A percentile compares a stretch with the other conserved stretches of the same genome.
These are phyloP conservation scores for Lepus townsendii DNA, from an alignment of 2,797 vertebrate genomes.

Conservation along the genomic window DNA sequence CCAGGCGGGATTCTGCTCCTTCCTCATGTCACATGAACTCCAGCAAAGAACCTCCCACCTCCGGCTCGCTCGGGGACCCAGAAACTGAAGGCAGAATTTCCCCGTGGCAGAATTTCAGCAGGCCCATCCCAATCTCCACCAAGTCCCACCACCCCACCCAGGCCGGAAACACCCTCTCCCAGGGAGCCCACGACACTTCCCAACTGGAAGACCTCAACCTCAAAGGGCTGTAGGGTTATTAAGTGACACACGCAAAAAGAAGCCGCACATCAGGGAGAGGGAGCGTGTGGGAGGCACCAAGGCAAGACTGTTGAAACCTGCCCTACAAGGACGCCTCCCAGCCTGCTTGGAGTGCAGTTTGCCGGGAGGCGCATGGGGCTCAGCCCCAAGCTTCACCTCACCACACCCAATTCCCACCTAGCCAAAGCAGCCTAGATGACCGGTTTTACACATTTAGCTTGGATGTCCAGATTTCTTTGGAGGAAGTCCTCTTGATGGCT, in stretches of 20 bases:
- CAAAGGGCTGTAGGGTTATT: neutral
- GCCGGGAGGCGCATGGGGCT: neutral
- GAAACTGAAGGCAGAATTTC: neutral
- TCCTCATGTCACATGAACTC: neutral
- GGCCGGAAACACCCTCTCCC: neutral
- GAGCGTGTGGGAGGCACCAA: neutral
- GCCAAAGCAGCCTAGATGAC: neutral
- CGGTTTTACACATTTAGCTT: neutral
- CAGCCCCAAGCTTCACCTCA: neutral
- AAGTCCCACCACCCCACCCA: too few species aligned
- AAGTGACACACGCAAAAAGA: neutral
- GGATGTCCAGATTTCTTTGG: neutral
- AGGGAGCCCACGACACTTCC: neutral
- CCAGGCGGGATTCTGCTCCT: neutral
- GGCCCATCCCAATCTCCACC: too few species aligned
- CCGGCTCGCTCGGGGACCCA: neutral
- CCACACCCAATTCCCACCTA: neutral
- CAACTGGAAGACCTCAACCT: neutral
- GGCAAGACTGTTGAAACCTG: neutral
- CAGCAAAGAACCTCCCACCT: neutral
- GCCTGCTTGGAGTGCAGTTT: fast-evolving
- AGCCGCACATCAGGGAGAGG: neutral
- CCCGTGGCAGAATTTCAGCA: too few species aligned
- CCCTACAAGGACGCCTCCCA: neutral
- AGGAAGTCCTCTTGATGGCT: neutral